A percentile compares a stretch with the other conserved stretches of the same genome.
phyloP scores from a whole-genome alignment of 2,113 vertebrate species.

The Melanerpes formicivorus region DNA sequence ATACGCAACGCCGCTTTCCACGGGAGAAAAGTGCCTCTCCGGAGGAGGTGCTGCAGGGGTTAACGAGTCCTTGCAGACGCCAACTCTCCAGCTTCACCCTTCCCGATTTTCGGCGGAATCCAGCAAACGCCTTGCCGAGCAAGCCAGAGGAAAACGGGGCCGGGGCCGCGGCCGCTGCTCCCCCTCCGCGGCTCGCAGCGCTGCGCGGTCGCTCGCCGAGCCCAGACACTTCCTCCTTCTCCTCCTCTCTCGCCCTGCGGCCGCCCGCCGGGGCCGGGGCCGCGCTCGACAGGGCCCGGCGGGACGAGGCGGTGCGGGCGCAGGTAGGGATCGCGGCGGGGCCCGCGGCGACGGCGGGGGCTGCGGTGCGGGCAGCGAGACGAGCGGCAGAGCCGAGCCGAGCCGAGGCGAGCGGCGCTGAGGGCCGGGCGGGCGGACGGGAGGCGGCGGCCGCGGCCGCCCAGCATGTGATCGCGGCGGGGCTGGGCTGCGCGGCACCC shows the following conservation, averaged over 20 bases:
- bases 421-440: not conserved
- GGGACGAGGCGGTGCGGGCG: not conserved
- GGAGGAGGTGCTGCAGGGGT: not conserved
- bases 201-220: not conserved
- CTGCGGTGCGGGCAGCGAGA: slow-evolving; percentile 41
- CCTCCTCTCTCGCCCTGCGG: not conserved
- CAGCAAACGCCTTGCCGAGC: not conserved
- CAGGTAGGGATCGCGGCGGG: not conserved
- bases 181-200: not conserved
- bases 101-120: not conserved
- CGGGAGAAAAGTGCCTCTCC: not conserved
- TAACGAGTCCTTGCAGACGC: not conserved
- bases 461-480: slow-evolving; percentile 87
- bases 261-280: not conserved
- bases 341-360: slow-evolving; percentile 23
- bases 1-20: not conserved
- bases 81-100: not conserved
- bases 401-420: slow-evolving; percentile 76
- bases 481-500: slow-evolving; percentile 53
- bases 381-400: slow-evolving; percentile 60
- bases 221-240: not conserved
- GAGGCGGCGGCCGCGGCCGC: slow-evolving; percentile 33
- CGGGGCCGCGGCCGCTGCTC: not conserved
- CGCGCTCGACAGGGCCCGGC: not conserved
- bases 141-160: not conserved